These are phyloP conservation scores for Drosophila differens DNA, from an alignment of 2,888 invertebrate species.

Conservation along the genomic window DNA sequence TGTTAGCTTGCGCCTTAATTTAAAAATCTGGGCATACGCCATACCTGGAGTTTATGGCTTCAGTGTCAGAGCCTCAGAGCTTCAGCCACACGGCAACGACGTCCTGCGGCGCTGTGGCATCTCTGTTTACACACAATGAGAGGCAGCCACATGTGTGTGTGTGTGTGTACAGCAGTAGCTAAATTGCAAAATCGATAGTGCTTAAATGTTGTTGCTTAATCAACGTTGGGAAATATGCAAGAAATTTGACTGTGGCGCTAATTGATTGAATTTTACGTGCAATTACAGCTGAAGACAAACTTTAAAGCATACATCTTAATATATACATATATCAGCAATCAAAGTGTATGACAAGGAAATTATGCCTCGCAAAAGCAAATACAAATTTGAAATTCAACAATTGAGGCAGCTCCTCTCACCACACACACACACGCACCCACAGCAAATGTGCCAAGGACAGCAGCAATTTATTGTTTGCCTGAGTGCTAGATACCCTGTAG, in stretches of 20 bases:
- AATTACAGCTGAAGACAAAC: conserved; percentile 46
- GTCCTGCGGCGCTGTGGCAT: conserved; percentile 54
- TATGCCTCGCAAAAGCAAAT: conserved; percentile 59
- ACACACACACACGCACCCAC: conserved; percentile 5
- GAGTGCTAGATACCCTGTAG: conserved; percentile 16
- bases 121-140: conserved; percentile 49
- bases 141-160: neutral
- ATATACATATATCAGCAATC: conserved; percentile 62
- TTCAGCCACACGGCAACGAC: conserved; percentile 25
- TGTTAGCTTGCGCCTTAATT: conserved; percentile 44
- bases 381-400: conserved; percentile 60
- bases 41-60: conserved; percentile 60
- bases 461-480: too few species aligned
- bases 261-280: conserved; percentile 68
- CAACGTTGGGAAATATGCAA: conserved; percentile 40
- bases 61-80: conserved; percentile 34
- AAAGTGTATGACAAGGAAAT: conserved; percentile 76
- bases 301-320: conserved; percentile 69
- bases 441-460: conserved; percentile 34
- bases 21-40: conserved; percentile 65
- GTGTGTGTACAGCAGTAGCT: conserved; percentile 15
- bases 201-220: conserved; percentile 50
- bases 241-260: conserved; percentile 43
- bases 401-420: conserved; percentile 13
- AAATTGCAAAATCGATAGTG: conserved; percentile 71